Percentiles rank a stretch among this genome's conserved stretches.
These are phyloP conservation scores for Sternotherus odoratus DNA, from an alignment of 2,797 vertebrate species.

Conservation along the genomic window DNA sequence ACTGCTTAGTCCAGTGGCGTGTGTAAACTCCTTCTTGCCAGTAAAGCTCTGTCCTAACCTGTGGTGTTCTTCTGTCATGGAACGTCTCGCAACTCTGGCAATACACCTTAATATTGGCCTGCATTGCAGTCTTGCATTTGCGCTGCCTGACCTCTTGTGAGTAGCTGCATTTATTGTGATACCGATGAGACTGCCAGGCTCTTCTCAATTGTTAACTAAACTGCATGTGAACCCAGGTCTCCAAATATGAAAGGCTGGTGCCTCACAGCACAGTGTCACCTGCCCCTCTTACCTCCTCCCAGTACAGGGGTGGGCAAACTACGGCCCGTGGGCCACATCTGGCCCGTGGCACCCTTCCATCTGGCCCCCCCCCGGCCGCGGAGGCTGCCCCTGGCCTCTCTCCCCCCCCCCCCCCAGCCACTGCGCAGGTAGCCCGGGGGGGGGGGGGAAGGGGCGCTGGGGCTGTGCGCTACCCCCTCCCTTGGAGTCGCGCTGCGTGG, in stretches of 20 bases:
- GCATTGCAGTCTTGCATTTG: background rate
- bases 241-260: background rate
- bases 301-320: no score
- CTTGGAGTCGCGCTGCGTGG: no score
- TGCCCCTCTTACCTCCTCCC: background rate
- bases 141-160: background rate
- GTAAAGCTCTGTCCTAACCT: background rate
- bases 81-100: background rate
- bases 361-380: no score
- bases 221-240: constrained; percentile 12
- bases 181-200: background rate
- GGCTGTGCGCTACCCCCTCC: no score
- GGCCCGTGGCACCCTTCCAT: no score
- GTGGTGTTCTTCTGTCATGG: background rate
- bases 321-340: no score
- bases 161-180: background rate
- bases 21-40: background rate
- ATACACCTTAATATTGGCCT: background rate
- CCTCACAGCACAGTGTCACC: background rate
- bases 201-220: constrained; percentile 5
- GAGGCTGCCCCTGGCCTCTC: no score
- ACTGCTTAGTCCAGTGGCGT: background rate
- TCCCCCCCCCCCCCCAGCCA: no score
- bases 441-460: no score
- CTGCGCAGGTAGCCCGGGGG: no score